Base-by-base conservation (phyloP, 1,140 invertebrate genomes). In the Drosophila subpulchrella region DNA sequence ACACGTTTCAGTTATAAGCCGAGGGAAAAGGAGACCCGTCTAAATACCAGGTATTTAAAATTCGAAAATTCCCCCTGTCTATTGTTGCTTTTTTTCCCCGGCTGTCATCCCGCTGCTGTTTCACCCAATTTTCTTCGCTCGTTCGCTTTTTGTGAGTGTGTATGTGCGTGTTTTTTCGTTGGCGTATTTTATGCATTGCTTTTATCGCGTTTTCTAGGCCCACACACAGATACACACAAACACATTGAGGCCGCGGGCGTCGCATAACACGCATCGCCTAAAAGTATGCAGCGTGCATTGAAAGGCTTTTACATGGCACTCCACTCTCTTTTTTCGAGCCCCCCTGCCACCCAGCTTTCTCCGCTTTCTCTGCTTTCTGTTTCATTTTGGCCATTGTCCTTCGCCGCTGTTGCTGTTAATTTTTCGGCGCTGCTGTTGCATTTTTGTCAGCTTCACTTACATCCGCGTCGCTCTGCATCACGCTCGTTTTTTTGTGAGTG, bases 171-270 rank as follows among this genome's bases (percentile, higher is more conserved):
- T 11, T 11, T 30, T 68, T 61, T 67, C 56, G 70, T 50, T 60
- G 20, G 56, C 41, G 75, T 71, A 71, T 84, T 89, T 89, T 89
- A 89, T 89, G 80, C 84, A 89, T 88, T 83, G 84, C 84, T 89
- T 89, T 89, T 89, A 89, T 89, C 80, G 84, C 84, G 85, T 59
- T 83, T 88, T 89, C 84, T 88, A 89, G 65, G 80, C 80, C 57
- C 60, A 24, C 55, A 59, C 51, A 63, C 60, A 60, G n/a, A 15
- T 41, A 46, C 56, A 41, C 59, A 51, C 48, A 32, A 32, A 55
- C 44, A 41, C 42, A 47, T 30, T 50, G 39, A 38, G 46, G 50
- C 71, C 51, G 46, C 71, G 47, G 54, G 73, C 74, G 60, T 77
- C 63, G 75, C 73, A 61, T 54, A 74, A 67, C 62, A 75, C 70